phyloP scores from a whole-genome alignment of 2,888 invertebrate species.

The Cyclophora albipunctata region DNA sequence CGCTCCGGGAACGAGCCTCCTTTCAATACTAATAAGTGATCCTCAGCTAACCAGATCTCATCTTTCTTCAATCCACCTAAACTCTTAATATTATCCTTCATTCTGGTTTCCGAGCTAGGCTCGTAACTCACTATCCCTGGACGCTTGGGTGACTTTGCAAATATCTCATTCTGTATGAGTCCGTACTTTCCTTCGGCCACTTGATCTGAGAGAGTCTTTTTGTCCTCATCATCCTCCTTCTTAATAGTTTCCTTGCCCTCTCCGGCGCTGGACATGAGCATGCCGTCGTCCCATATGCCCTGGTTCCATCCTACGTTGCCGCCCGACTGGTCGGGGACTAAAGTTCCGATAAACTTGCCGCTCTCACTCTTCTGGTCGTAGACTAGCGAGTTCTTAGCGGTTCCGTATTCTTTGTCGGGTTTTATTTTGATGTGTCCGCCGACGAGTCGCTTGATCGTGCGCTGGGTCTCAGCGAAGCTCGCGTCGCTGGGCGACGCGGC shows the following conservation, averaged over 20 bases:
- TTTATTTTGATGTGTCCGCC: conserved; percentile 79
- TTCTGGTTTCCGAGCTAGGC: conserved; percentile 84
- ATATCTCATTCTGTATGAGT: conserved; percentile 89
- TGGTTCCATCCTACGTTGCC: conserved; percentile 71
- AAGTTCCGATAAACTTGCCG: conserved; percentile 57
- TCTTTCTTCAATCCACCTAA: conserved; percentile 88
- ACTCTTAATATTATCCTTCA: conserved; percentile 85
- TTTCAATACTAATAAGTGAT: conserved; percentile 87
- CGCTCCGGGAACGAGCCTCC: conserved; percentile 83
- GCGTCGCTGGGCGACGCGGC: conserved; percentile 44
- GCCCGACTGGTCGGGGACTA: conserved; percentile 65
- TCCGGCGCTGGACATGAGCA: conserved; percentile 81
- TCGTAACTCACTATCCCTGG: conserved; percentile 90
- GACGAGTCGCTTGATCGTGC: conserved; percentile 79
- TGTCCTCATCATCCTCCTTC: conserved; percentile 79
- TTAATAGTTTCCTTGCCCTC: conserved; percentile 76
- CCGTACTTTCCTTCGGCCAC: conserved; percentile 94
- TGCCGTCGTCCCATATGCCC: conserved; percentile 79
- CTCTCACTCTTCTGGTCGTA: conserved; percentile 53
- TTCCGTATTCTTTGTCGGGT: conserved; percentile 58
- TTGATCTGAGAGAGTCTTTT: conserved; percentile 91
- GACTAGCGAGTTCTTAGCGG: conserved; percentile 55
- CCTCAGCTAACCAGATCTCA: conserved; percentile 93
- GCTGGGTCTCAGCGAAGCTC: conserved; percentile 53
- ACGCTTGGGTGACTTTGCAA: conserved; percentile 80